phyloP scores from a whole-genome alignment of 2,113 vertebrate genomes.

The Aphyosemion australe region DNA sequence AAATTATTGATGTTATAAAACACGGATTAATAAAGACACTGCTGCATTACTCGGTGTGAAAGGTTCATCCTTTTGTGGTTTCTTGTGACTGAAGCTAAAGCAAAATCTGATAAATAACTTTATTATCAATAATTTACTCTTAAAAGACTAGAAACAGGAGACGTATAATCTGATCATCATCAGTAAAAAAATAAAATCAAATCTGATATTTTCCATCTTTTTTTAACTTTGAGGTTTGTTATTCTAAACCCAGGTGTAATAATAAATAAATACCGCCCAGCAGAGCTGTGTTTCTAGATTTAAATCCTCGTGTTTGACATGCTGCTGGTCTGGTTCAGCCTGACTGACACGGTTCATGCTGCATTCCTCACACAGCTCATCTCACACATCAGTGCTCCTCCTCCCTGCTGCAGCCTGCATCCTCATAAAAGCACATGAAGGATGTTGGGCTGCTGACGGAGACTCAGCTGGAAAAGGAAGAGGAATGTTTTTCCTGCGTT shows the following conservation, averaged over 20 bases:
- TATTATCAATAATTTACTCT: no score
- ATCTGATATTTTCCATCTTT: no score
- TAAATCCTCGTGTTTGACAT: slow-evolving; percentile 44
- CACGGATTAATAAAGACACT: background rate
- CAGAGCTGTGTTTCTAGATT: slow-evolving; percentile 18
- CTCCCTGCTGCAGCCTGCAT: slow-evolving; percentile 31
- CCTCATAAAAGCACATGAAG: slow-evolving; percentile 40
- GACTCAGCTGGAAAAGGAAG: slow-evolving; percentile 17
- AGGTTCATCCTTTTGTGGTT: no score
- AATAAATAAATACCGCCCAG: slow-evolving; percentile 11
- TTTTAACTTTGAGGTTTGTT: background rate
- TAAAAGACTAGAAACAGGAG: no score
- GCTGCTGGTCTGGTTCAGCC: slow-evolving; percentile 28
- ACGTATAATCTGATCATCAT: background rate
- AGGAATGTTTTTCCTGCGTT: slow-evolving; percentile 15
- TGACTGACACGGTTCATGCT: slow-evolving; percentile 39
- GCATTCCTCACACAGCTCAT: slow-evolving; percentile 50
- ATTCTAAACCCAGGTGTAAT: background rate
- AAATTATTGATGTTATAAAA: background rate
- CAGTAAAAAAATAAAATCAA: background rate
- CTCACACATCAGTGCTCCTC: slow-evolving; percentile 53
- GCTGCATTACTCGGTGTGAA: background rate
- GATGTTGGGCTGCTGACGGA: slow-evolving; percentile 25
- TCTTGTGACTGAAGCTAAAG: no score
- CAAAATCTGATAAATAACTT: no score